Percentiles rank a stretch among this genome's conserved stretches.
Evolutionary conservation across 2,113 vertebrate genomes (phyloP).

Genomic region (Tetrax tetrax): DNA sequence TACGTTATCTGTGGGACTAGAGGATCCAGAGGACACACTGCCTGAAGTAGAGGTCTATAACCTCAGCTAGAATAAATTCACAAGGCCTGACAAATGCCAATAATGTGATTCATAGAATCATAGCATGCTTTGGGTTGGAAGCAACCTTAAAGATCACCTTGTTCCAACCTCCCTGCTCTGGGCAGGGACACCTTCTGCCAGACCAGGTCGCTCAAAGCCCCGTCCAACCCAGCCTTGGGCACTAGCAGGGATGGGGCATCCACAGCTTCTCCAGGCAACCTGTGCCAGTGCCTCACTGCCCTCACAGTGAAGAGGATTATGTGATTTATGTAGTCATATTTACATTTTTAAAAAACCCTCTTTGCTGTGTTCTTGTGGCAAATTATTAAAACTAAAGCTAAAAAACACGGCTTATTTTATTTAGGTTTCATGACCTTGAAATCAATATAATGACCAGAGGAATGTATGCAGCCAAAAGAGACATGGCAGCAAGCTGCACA

Average conservation of each 20-base stretch:
- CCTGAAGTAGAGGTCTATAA: neutral
- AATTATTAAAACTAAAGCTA: neutral
- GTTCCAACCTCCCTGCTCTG: too few species aligned
- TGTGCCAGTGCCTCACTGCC: too few species aligned
- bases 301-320: too few species aligned
- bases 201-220: too few species aligned
- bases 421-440: neutral
- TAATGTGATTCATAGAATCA: neutral
- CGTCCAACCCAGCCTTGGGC: too few species aligned
- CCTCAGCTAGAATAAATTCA: neutral
- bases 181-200: too few species aligned
- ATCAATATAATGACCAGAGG: neutral
- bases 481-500: neutral
- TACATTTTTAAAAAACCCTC: fast-evolving
- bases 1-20: neutral
- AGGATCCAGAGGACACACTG: neutral
- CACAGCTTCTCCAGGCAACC: too few species aligned
- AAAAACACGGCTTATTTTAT: neutral
- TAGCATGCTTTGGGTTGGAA: too few species aligned
- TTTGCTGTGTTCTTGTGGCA: neutral
- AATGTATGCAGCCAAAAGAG: neutral
- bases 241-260: too few species aligned
- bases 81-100: neutral
- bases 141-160: too few species aligned
- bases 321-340: neutral